phyloP scores from a whole-genome alignment of 1,140 invertebrate species.

The Venturia canescens region DNA sequence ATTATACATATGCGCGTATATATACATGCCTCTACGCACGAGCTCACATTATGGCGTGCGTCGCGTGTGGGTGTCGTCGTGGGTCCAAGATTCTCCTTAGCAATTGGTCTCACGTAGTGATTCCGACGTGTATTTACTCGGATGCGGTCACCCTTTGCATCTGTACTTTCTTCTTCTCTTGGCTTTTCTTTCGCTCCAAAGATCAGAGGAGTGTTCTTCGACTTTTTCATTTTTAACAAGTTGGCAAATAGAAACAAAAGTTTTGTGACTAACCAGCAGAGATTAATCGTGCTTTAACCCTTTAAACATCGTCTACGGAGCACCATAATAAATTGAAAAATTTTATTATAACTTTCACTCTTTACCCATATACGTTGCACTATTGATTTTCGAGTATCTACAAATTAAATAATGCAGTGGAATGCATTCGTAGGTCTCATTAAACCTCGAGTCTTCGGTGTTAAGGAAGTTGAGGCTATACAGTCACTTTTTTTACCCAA shows the following conservation, averaged over 20 bases:
- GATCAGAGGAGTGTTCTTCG: not conserved
- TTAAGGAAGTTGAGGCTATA: too few relatives aligned
- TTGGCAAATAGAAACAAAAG: too few relatives aligned
- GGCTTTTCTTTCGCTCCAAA: constrained; percentile 6
- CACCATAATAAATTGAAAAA: constrained; percentile 43
- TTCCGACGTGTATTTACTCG: constrained; percentile 57
- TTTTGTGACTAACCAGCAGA: too few relatives aligned
- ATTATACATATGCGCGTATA: not conserved
- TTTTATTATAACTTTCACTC: constrained; percentile 26
- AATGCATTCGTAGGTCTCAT: too few relatives aligned
- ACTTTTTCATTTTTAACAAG: too few relatives aligned
- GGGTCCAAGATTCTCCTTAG: constrained; percentile 47
- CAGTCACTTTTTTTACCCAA: too few relatives aligned
- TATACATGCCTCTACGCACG: not conserved
- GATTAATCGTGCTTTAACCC: too few relatives aligned
- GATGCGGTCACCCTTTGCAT: constrained; percentile 57
- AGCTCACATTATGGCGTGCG: constrained; percentile 17
- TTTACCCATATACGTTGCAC: constrained; percentile 33
- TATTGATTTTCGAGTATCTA: not conserved
- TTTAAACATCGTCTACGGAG: constrained; percentile 58
- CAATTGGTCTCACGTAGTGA: constrained; percentile 55
- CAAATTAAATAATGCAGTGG: too few relatives aligned
- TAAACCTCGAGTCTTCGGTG: too few relatives aligned
- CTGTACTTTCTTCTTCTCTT: constrained; percentile 27
- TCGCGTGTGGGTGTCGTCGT: constrained; percentile 41